These are phyloP conservation scores for Uloborus diversus DNA, from an alignment of 1,140 invertebrate genomes.

Conservation along the genomic window DNA sequence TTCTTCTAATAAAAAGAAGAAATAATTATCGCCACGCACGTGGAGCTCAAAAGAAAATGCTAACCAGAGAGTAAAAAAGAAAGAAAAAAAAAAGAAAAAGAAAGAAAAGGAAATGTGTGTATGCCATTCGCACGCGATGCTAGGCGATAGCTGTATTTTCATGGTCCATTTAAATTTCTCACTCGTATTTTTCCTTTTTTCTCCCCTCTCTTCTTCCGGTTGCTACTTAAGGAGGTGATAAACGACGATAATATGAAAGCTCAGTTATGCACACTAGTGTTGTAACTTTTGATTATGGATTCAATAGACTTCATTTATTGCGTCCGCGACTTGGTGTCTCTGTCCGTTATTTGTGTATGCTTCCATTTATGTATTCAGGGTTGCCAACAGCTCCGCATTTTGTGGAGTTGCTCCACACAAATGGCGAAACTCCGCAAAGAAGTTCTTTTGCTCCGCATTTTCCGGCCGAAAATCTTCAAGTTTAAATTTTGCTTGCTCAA, in stretches of 20 bases:
- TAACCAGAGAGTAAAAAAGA: not conserved
- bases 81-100: not conserved
- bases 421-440: too few relatives aligned
- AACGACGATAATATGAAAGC: slow-evolving; percentile 43
- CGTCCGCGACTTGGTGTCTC: too few relatives aligned
- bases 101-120: slow-evolving; percentile 22
- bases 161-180: slow-evolving; percentile 19
- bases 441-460: too few relatives aligned
- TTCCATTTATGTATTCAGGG: too few relatives aligned
- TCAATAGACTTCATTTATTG: not conserved
- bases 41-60: too few relatives aligned
- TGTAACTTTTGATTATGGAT: slow-evolving; percentile 26
- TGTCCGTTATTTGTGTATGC: too few relatives aligned
- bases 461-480: too few relatives aligned
- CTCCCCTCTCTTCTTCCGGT: not conserved
- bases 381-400: too few relatives aligned
- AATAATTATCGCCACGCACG: too few relatives aligned
- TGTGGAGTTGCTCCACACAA: too few relatives aligned
- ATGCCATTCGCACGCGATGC: slow-evolving; percentile 31
- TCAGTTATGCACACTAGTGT: slow-evolving; percentile 14
- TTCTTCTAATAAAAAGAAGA: not conserved
- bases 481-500: too few relatives aligned
- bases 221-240: slow-evolving; percentile 31
- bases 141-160: not conserved
- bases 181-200: not conserved